Conservation (phyloP, 2,888 invertebrate genomes). For the Crossocerus cetratus region DNA sequence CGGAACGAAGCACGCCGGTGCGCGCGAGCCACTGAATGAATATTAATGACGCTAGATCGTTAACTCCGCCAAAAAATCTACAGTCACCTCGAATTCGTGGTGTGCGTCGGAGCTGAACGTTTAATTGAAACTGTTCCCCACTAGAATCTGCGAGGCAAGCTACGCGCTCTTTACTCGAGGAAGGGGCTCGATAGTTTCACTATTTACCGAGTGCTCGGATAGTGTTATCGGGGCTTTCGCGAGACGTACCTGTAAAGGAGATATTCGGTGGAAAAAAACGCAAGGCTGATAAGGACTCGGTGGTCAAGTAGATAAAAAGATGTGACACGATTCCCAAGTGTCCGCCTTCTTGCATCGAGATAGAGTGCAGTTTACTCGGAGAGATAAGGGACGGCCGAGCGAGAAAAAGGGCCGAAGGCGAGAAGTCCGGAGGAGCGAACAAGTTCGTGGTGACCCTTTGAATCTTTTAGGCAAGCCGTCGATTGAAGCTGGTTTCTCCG, state of each 20-base stretch:
- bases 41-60: constrained; percentile 44
- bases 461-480: constrained; percentile 59
- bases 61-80: constrained; percentile 5
- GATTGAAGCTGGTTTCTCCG: constrained; percentile 40
- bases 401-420: too few species aligned
- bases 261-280: too few species aligned
- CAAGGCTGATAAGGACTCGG: too few species aligned
- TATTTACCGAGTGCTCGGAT: too few species aligned
- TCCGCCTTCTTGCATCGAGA: constrained; percentile 22
- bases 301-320: not conserved
- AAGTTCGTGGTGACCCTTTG: constrained; percentile 43
- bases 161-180: too few species aligned
- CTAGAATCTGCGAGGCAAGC: too few species aligned
- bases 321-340: not conserved
- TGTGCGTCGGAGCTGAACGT: too few species aligned
- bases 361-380: constrained; percentile 42
- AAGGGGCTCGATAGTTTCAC: too few species aligned
- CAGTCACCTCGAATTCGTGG: too few species aligned
- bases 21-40: constrained; percentile 35
- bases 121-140: too few species aligned
- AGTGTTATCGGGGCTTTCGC: too few species aligned
- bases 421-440: constrained; percentile 15
- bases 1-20: constrained; percentile 1
- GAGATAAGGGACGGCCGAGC: constrained; percentile 43
- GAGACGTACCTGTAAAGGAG: too few species aligned